Evolutionary conservation across 2,797 vertebrate genomes (phyloP).

Genomic region (Champsocephalus gunnari): DNA sequence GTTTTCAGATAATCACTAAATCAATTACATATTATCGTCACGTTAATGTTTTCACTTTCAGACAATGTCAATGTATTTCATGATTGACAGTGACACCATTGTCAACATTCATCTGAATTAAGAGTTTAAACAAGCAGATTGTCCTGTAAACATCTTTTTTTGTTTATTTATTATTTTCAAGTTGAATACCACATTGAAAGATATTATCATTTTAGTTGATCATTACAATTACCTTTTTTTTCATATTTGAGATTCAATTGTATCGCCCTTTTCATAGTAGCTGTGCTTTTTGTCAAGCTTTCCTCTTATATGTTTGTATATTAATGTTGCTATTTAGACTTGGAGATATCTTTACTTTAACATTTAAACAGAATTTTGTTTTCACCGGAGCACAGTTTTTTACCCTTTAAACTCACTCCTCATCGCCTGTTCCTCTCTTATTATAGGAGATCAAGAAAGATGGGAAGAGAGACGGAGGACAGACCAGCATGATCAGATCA

Average conservation of each 20-base stretch:
- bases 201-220: neutral
- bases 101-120: neutral
- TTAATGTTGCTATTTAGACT: neutral
- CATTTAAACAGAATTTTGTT: neutral
- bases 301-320: neutral
- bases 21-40: neutral
- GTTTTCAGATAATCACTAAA: neutral
- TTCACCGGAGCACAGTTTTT: neutral
- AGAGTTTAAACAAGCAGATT: neutral
- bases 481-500: slow-evolving; percentile 83
- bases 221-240: neutral
- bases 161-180: neutral
- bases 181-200: no score
- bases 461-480: slow-evolving; percentile 89
- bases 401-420: neutral
- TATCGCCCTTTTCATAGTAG: no score
- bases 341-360: neutral
- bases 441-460: slow-evolving; percentile 95
- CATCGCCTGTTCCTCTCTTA: slow-evolving; percentile 17
- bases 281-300: neutral
- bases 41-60: neutral
- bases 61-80: neutral
- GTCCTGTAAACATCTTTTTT: neutral
- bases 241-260: neutral
- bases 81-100: neutral